A percentile compares a stretch with the other conserved stretches of the same genome.
Evolutionary conservation across 2,113 vertebrate genomes (phyloP).

Genomic region (Cyanistes caeruleus): DNA sequence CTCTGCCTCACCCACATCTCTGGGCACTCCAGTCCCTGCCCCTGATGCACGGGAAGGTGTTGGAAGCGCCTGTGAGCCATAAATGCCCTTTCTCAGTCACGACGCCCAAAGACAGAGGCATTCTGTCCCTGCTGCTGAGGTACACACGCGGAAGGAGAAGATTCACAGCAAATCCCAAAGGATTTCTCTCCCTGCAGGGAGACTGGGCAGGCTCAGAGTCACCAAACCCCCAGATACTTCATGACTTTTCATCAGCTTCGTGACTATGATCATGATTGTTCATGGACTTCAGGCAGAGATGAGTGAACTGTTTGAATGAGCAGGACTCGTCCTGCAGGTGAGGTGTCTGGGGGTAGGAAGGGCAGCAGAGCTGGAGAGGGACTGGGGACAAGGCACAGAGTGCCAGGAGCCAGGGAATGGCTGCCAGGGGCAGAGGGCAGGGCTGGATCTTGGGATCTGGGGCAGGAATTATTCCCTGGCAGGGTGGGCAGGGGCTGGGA

Average conservation of each 20-base stretch:
- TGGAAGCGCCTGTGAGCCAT: background rate
- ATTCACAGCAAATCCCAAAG: background rate
- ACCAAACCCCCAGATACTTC: background rate
- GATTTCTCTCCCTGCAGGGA: background rate
- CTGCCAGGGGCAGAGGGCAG: background rate
- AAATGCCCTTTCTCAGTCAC: background rate
- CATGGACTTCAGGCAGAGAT: background rate
- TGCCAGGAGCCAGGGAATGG: background rate
- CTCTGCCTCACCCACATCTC: background rate
- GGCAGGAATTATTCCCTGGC: background rate
- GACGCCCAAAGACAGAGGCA: rapidly evolving
- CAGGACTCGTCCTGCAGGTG: background rate
- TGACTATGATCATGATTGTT: rapidly evolving
- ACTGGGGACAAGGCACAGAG: rapidly evolving
- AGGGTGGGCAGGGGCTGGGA: background rate
- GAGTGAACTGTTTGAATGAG: too few species aligned
- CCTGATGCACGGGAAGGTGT: background rate
- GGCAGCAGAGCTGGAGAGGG: background rate
- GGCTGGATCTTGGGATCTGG: background rate
- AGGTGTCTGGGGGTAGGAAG: background rate
- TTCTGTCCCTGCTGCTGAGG: background rate
- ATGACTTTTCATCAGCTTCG: background rate
- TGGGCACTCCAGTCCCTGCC: background rate
- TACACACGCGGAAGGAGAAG: background rate
- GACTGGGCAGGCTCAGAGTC: background rate